phyloP scores from a whole-genome alignment of 1,140 invertebrate species.

The Teleogryllus occipitalis region DNA sequence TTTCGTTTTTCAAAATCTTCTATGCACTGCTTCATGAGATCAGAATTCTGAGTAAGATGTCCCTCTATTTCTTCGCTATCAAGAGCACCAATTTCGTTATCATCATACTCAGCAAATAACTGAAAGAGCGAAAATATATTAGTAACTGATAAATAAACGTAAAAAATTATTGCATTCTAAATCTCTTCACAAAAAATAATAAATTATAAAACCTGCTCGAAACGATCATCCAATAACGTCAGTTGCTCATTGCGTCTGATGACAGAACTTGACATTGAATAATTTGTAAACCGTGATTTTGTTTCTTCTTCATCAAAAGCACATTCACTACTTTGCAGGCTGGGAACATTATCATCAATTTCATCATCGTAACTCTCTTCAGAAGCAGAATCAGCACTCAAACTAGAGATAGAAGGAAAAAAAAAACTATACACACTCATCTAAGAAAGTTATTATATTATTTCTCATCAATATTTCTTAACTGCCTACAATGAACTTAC shows the following conservation, averaged over 20 bases:
- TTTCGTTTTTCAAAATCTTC: conserved; percentile 46
- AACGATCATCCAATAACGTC: conserved; percentile 76
- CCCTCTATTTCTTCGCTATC: conserved; percentile 88
- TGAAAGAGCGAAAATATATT: conserved; percentile 32
- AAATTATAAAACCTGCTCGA: conserved; percentile 64
- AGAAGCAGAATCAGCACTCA: too few relatives aligned
- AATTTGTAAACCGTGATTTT: conserved; percentile 84
- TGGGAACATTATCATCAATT: conserved; percentile 43
- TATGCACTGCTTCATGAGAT: conserved; percentile 49
- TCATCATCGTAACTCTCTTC: conserved; percentile 30
- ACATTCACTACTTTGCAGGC: conserved; percentile 39
- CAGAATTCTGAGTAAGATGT: conserved; percentile 53
- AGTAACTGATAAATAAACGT: neutral
- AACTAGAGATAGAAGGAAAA: too few relatives aligned
- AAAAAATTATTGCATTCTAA: neutral
- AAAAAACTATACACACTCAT: too few relatives aligned
- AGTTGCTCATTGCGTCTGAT: conserved; percentile 79
- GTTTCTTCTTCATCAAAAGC: conserved; percentile 63
- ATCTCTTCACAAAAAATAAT: neutral
- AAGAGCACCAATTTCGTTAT: conserved; percentile 79
- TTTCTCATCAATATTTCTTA: too few relatives aligned
- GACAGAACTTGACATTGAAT: conserved; percentile 89
- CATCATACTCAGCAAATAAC: conserved; percentile 80
- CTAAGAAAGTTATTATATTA: too few relatives aligned
- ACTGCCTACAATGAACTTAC: too few relatives aligned